phyloP scores from a whole-genome alignment of 92 coral and sea anemone genomes.

The Scolanthus callimorphus region DNA sequence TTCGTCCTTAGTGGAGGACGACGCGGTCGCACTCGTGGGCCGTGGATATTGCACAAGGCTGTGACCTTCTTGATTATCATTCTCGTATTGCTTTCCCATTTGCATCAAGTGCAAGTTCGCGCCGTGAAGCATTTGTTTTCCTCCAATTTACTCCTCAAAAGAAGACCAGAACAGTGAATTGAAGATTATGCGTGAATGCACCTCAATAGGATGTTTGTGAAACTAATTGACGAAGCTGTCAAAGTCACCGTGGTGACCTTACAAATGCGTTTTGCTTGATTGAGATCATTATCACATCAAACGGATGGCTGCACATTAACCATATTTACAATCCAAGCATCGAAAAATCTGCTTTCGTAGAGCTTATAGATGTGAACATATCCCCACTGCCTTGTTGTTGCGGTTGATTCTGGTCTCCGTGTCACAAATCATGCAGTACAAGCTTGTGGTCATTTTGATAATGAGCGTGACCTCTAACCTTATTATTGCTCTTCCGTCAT shows the following conservation, averaged over 20 bases:
- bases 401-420: too few species aligned
- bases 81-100: neutral
- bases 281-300: neutral
- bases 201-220: conserved; percentile 6
- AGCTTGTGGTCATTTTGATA: too few species aligned
- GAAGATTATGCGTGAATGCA: neutral
- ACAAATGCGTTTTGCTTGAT: neutral
- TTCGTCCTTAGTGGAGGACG: conserved; percentile 9
- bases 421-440: too few species aligned
- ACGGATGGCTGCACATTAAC: neutral
- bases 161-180: neutral
- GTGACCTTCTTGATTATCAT: neutral
- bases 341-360: neutral
- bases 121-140: conserved; percentile 1
- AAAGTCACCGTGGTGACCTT: conserved; percentile 31
- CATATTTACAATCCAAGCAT: neutral
- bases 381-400: too few species aligned
- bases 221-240: conserved; percentile 11
- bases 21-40: neutral
- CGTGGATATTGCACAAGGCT: neutral
- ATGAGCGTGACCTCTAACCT: too few species aligned
- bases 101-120: neutral
- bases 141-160: neutral
- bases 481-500: too few species aligned
- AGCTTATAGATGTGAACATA: too few species aligned